These are phyloP conservation scores for Notarius quadriscutis DNA, from an alignment of 2,113 vertebrate genomes.

Conservation along the genomic window DNA sequence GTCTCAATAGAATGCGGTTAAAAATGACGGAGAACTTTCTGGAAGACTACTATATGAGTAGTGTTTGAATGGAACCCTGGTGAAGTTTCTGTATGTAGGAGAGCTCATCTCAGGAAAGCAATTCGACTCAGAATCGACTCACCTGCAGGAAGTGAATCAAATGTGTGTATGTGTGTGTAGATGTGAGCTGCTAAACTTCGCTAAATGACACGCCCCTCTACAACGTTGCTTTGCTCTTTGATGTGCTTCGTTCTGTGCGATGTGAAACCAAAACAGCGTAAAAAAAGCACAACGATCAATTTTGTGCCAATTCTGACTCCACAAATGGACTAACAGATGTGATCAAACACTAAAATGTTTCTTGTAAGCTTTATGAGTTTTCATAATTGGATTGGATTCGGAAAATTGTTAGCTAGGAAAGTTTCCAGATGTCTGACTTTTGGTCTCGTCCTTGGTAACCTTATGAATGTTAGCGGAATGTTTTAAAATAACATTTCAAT, in stretches of 20 bases:
- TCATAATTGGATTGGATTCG: not conserved
- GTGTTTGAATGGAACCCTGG: not conserved
- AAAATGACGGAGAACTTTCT: not conserved
- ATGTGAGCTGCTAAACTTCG: too few species aligned
- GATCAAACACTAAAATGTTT: not conserved
- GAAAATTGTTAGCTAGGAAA: not conserved
- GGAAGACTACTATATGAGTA: not conserved
- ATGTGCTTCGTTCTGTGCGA: too few species aligned
- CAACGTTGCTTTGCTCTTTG: too few species aligned
- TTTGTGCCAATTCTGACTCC: not conserved
- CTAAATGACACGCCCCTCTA: too few species aligned
- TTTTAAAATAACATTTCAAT: not conserved
- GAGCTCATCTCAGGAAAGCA: too few species aligned
- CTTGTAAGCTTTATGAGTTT: not conserved
- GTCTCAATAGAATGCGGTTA: not conserved
- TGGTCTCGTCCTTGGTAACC: too few species aligned
- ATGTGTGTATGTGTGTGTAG: too few species aligned
- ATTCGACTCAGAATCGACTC: too few species aligned
- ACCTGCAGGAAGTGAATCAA: not conserved
- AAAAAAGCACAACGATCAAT: not conserved
- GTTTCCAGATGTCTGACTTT: too few species aligned
- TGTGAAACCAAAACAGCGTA: too few species aligned
- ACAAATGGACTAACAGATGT: not conserved
- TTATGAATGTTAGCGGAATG: not conserved
- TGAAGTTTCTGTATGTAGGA: not conserved